Evolutionary conservation across 1,140 invertebrate genomes (phyloP), one percentile per base, ranked within the genome.

Genomic region (Lasioglossum baleicum): DNA sequence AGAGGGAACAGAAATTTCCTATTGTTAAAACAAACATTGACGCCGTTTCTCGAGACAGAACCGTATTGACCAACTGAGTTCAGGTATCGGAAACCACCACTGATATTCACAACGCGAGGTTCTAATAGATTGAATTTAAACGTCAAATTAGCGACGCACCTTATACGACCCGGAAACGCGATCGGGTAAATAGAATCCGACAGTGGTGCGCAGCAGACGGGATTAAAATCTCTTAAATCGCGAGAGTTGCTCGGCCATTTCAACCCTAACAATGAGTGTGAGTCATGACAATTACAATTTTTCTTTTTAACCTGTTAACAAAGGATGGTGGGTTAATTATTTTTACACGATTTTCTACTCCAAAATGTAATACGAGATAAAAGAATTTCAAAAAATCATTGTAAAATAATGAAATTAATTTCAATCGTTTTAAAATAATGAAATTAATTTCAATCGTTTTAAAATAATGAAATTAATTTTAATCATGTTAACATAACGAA

Each of bases 111-210:
- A 20, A 61, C 31, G 31, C 31, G 58, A 42, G 22, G n/a, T 20
- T 58, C 69, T 85, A 85, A 85, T 73, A 65, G 40, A 63, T 48
- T 13, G 51, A 68, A 84, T 77, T 85, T 81, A 83, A 70, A 73
- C 78, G 26, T 81, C 53, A 17, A 74, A 84, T 85, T 85, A 85
- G 82, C 82, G 60, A 58, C 63, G 8, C 15, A 22, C 51, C 13
- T 70, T 65, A 84, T 70, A 40, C 13, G 56, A 84, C 81, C 40
- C 22, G 44, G 63, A 68, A 75, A 58, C n/a, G 35, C 2, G 61
- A 74, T 73, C 76, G 35, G 44, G 0, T 42, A 42, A 71, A 61
- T 6, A 26, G 17, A 8, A 74, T 74, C n/a, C 35, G 15, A 0
- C 40, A 66, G 63, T 44, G 15, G 7, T 40, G 17, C 68, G 48